Base-by-base conservation (phyloP, 2,113 vertebrate species). In the Percina caprodes region DNA sequence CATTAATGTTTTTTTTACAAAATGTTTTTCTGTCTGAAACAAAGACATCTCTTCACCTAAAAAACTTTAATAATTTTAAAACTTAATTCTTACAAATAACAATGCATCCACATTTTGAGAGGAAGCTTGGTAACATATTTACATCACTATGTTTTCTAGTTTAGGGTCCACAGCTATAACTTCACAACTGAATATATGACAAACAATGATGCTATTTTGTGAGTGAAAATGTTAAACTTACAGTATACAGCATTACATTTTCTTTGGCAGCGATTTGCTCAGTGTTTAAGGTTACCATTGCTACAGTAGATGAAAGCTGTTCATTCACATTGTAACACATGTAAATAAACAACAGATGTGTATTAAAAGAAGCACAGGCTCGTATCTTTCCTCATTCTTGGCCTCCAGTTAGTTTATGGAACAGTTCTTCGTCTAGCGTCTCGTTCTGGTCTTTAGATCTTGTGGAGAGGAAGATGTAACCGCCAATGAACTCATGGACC, bases 391-490 rank as follows among this genome's bases (percentile, higher is more conserved):
- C 54, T 97, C 93, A 99, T 69, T 98, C 96, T 92, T 98, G 97
- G 21, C 98, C 98, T 51, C 98, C 97, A 0, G 98, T 99, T 74
- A 99, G 93, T 94, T 98, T 99, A 88, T 97, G 97, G 93, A 99
- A 99, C 58, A 99, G 93, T 30, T 99, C 98, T 94, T 99, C 98
- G 0, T 99, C 98, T 69, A 99, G 90, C 0, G 96, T 97, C 91
- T 99, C 98, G 6, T 98, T 99, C 87, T 99, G 98, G 94, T 97
- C 98, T 92, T 99, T 99, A 74, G 97, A 97, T 66, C 98, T 95
- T 0, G 98, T 99, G 23, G 98, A 99, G 76, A 99, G 84, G 95
- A 99, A 99, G 88, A 99, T 99, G 91, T 99, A 99, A 35, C 98
- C 98, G 0, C 98, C 98, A 0, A 99, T 99, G 72, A 96, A 99